Conservation (phyloP, 2,888 invertebrate genomes). For the Erebia palarica region DNA sequence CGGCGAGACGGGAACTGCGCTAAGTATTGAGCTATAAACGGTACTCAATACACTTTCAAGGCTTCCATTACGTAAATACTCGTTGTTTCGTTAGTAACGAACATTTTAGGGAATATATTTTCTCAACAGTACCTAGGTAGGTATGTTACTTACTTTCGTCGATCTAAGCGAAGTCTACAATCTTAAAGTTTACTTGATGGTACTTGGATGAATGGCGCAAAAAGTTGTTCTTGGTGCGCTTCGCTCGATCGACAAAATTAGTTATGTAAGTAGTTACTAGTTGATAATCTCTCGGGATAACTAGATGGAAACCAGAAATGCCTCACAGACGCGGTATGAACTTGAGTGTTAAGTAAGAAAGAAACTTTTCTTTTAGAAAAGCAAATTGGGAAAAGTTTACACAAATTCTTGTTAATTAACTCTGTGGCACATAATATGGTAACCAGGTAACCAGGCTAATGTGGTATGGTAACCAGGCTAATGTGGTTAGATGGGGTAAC, state of each 20-base stretch:
- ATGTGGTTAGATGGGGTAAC: no score
- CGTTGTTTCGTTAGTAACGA: background rate
- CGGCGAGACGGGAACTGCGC: constrained; percentile 43
- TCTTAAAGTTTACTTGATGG: no score
- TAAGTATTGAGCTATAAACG: constrained; percentile 23
- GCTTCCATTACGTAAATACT: constrained; percentile 1
- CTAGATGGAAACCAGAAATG: no score
- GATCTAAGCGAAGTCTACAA: no score
- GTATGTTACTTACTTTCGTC: no score
- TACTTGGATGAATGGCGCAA: no score
- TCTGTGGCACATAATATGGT: background rate
- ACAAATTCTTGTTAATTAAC: constrained; percentile 3
- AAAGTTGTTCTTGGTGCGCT: background rate
- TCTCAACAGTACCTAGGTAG: no score
- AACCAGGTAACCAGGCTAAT: no score
- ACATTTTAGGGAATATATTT: background rate
- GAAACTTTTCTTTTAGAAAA: background rate
- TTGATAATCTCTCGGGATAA: no score
- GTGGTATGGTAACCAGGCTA: no score
- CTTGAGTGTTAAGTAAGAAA: background rate
- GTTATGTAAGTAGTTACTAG: background rate
- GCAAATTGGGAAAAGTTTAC: background rate
- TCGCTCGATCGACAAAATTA: background rate
- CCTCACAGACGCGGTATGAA: background rate
- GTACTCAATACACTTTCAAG: constrained; percentile 6